A percentile compares a stretch with the other conserved stretches of the same genome.
phyloP scores from a whole-genome alignment of 2,797 vertebrate genomes.

The Hippopotamyrus pictus region DNA sequence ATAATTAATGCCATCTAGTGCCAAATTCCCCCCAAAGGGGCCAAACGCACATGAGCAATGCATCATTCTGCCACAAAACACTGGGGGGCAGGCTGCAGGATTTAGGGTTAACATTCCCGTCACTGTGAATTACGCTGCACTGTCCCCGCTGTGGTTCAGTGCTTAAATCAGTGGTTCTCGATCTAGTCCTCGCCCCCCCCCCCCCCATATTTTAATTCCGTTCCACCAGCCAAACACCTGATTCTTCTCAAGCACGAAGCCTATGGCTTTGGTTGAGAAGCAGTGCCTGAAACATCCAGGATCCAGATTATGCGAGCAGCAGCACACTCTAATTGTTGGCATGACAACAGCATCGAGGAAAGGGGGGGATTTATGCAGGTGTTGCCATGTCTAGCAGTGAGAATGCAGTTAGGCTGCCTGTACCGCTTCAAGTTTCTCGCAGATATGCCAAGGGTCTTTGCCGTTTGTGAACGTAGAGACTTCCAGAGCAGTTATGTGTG shows the following conservation, averaged over 20 bases:
- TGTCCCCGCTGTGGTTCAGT: background rate
- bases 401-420: background rate
- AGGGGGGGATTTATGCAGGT: background rate
- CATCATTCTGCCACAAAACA: background rate
- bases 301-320: background rate
- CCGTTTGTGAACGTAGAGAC: background rate
- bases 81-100: background rate
- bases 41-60: background rate
- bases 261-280: background rate
- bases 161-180: background rate
- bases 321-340: background rate
- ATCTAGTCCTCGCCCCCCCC: background rate
- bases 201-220: background rate
- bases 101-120: background rate
- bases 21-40: background rate
- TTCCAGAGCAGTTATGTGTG: background rate
- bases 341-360: background rate
- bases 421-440: background rate
- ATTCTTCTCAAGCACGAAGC: background rate
- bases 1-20: background rate
- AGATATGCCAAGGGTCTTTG: background rate
- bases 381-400: background rate
- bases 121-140: background rate
- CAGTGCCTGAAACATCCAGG: background rate
- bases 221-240: background rate